Base-by-base conservation (phyloP, 2,113 vertebrate genomes). In the Ammospiza caudacuta region DNA sequence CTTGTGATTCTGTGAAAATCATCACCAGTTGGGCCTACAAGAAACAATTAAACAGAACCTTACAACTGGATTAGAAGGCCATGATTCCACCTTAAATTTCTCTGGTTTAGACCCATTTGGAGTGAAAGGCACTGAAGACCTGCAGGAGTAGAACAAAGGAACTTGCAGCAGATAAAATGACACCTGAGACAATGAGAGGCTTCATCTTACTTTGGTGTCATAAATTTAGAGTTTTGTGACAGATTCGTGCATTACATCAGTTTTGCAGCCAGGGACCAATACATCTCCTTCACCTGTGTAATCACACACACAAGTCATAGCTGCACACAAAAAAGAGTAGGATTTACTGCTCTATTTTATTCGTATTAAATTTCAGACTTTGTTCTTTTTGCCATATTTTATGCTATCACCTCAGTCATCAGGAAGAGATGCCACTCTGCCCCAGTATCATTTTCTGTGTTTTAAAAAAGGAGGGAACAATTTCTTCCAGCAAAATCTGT, bases 391-490 rank as follows among this genome's bases (percentile, higher is more conserved):
- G 27, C 43, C 21, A 0, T 85, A 15, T 64, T 89, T 84, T 84
- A 43, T 51, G 11, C 43, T 94, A 27, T 47, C 57, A 44, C 27
- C n/a, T 87, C 49, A 62, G 41, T 46, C 64, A 62, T 29, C 52
- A 11, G 5, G 5, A 51, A 43, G 52, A 64, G 43, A 46, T 68
- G n/a, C 33, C 19, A 33, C 46, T 44, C 19, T 20, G 12, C 39
- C 31, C 41, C 55, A 0, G 0, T 35, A 27, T n/a, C 0, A 6
- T 76, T 69, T 88, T 51, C 33, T 49, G 47, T 74, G 43, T 22
- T 44, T 79, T 58, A 61, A 68, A 74, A 68, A 33, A 4, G 28
- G 29, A 11, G 33, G 43, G 21, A 28, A 23, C 0, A 3, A 18
- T 47, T 74, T 78, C 39, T 76, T 77, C 41, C 27, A 73, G n/a